Evolutionary conservation across 2,797 vertebrate genomes (phyloP).

Genomic region (Scleropages formosus): DNA sequence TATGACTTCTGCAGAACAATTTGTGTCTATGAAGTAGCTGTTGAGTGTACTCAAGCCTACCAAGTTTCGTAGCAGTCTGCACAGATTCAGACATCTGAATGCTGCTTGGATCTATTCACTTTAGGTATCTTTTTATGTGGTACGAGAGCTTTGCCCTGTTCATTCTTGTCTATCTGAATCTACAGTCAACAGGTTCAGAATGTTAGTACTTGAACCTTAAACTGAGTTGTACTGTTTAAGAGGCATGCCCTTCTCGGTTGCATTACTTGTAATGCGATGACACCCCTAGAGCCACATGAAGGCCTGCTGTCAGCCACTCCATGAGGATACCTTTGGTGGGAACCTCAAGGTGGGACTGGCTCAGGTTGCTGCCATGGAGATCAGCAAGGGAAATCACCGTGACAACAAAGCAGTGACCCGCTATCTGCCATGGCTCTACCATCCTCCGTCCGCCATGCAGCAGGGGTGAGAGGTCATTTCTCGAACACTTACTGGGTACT

Average conservation of each 20-base stretch:
- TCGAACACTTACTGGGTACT: neutral
- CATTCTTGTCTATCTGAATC: no score
- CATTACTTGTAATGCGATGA: neutral
- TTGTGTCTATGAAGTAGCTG: no score
- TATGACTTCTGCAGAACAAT: no score
- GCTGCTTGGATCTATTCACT: no score
- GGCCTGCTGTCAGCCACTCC: slow-evolving; percentile 94
- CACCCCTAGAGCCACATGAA: slow-evolving; percentile 92
- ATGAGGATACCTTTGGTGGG: slow-evolving; percentile 96
- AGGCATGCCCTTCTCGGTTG: neutral
- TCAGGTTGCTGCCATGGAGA: slow-evolving; percentile 97
- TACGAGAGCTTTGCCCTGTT: no score
- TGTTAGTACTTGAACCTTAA: no score
- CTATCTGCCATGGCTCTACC: slow-evolving; percentile 96
- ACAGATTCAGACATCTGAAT: no score
- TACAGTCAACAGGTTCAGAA: no score
- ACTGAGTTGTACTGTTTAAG: no score
- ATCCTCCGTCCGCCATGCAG: slow-evolving; percentile 96
- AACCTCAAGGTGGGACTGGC: slow-evolving; percentile 97
- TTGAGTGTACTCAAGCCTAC: no score
- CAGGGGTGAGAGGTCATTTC: slow-evolving; percentile 80
- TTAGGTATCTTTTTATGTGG: no score
- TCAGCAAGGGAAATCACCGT: slow-evolving; percentile 94
- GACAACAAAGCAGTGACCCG: slow-evolving; percentile 96
- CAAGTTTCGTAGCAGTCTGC: no score